Percentiles rank a stretch among this genome's conserved stretches.
Conservation (phyloP, 2,888 invertebrate species). For the Synergus gifuensis region DNA sequence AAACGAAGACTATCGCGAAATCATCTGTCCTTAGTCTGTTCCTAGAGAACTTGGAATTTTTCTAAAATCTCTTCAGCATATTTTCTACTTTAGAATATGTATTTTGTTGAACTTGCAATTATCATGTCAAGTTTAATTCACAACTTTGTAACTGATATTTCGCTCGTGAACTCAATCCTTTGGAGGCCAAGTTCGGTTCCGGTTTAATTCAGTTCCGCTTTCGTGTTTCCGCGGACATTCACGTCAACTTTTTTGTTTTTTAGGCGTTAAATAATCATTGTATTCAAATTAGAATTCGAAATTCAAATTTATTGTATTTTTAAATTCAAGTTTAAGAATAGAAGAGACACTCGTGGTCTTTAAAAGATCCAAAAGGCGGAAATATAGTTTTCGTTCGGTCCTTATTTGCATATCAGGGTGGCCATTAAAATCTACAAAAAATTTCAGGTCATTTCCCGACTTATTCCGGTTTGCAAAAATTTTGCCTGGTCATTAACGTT, state of each 20-base stretch:
- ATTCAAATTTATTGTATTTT: background rate
- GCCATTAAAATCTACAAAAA: too few relatives aligned
- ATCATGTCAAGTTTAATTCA: conserved; percentile 31
- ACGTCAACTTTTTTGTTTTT: background rate
- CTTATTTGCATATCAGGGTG: too few relatives aligned
- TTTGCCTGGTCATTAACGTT: too few relatives aligned
- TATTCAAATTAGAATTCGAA: background rate
- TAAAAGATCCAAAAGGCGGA: too few relatives aligned
- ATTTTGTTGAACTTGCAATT: conserved; percentile 2
- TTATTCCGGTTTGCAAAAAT: too few relatives aligned
- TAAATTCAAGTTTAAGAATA: background rate
- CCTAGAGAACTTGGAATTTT: conserved; percentile 5
- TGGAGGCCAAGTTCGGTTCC: conserved; percentile 41
- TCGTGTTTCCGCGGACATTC: conserved; percentile 29
- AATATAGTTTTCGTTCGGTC: too few relatives aligned
- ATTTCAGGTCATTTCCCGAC: too few relatives aligned
- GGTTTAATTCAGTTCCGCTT: conserved; percentile 40
- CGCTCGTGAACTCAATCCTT: conserved; percentile 33
- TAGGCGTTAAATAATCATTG: background rate
- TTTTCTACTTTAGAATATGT: background rate
- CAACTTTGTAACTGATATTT: conserved; percentile 26
- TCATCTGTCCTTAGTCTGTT: conserved; percentile 26
- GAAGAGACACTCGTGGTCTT: too few relatives aligned
- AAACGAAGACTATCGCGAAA: conserved; percentile 42
- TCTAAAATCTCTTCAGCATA: background rate